Evolutionary conservation across 2,888 invertebrate genomes (phyloP).

Genomic region (Asteroscopus sphinx): DNA sequence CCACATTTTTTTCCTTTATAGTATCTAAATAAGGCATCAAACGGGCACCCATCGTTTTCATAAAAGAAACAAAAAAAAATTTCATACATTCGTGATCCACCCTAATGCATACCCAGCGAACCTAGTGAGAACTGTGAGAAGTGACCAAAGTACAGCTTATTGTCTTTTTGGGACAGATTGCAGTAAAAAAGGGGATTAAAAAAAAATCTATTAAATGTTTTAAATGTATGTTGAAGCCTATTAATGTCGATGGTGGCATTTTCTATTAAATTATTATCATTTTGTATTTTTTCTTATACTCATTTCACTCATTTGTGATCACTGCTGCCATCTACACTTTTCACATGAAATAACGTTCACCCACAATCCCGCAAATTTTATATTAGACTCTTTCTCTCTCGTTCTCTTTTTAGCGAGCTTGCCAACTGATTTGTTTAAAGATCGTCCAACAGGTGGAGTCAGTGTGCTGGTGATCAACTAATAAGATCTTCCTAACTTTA

Average conservation of each 20-base stretch:
- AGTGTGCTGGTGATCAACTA: slow-evolving; percentile 2
- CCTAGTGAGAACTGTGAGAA: too few species aligned
- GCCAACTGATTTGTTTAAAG: slow-evolving; percentile 20
- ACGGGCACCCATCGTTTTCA: too few species aligned
- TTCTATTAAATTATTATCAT: neutral
- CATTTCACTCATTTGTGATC: neutral
- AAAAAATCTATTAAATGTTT: too few species aligned
- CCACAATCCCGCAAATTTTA: slow-evolving; percentile 12
- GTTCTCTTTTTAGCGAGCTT: slow-evolving; percentile 11
- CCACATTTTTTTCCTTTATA: too few species aligned
- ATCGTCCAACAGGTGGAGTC: slow-evolving; percentile 42
- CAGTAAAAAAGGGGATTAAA: too few species aligned
- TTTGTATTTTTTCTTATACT: neutral
- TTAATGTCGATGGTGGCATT: neutral
- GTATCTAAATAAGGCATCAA: too few species aligned
- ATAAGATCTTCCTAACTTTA: slow-evolving; percentile 8
- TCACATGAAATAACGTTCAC: slow-evolving; percentile 12
- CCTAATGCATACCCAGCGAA: too few species aligned
- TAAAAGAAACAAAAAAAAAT: too few species aligned
- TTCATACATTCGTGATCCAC: too few species aligned
- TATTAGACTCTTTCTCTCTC: slow-evolving; percentile 21
- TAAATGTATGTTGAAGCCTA: too few species aligned
- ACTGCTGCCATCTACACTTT: slow-evolving; percentile 46
- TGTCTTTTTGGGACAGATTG: too few species aligned
- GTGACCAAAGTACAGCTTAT: too few species aligned